Evolutionary conservation across 2,888 invertebrate genomes (phyloP), one percentile per base, ranked within the genome.

Genomic region (Nipponacmea schrenckii): DNA sequence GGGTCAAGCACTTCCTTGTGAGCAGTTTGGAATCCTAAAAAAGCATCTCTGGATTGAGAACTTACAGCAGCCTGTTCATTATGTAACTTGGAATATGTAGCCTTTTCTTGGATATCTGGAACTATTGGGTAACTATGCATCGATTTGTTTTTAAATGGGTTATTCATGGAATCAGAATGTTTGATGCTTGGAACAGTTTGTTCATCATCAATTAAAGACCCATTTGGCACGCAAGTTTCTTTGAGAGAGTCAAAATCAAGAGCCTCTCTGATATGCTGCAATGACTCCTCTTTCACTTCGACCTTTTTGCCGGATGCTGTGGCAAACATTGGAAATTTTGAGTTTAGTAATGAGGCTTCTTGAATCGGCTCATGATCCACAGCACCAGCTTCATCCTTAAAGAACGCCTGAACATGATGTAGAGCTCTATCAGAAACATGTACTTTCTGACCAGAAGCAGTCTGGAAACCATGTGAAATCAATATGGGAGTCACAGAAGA

Each of bases 11-110:
- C 24, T 1, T 79, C 70, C 56, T 63, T 67, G 63, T 71, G 80
- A 27, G 81, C 79, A 70, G 77, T 79, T 46, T 74, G 70, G 70
- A 82, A 82, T 12, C 24, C 56, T 20, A 24, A 56, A 24, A 12
- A 24, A 12, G 56, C 1, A 56, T 56, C 56, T 12, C 24, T 56
- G 12, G 8, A 24, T 24, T 56, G 20, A 20, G 20, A 12, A 20
- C 3, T 10, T 56, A 56, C 3, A 56, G 12, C 12, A 15, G 56
- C 10, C 20, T 24, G 56, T 5, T 8, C 39, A 39, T 5, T 10
- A 39, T 8, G 8, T 39, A 39, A 8, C 10, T 39, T 39, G 39
- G 39, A 39, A 10, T 39, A 5, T 8, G 39, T 1, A 56, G 75
- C 75, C 62, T 66, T 46, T 24, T 27, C 45, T 7, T 76, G 64